phyloP scores from a whole-genome alignment of 1,140 invertebrate genomes.

The Scaptodrosophila lebanonensis region DNA sequence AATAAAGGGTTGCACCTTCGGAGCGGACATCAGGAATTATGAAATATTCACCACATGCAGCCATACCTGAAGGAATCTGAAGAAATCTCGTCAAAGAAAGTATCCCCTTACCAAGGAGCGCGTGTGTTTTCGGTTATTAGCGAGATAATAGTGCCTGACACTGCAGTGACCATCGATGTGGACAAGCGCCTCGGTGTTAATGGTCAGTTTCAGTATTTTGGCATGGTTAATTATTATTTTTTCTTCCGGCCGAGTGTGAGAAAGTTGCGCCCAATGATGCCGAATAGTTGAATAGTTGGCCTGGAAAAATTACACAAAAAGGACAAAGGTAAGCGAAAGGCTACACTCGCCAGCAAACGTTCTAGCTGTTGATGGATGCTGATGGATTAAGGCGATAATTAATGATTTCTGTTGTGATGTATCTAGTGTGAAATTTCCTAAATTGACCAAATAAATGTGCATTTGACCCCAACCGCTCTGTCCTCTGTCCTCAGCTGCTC shows the following conservation, averaged over 20 bases:
- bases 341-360: slow-evolving; percentile 10
- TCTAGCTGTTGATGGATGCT: slow-evolving; percentile 59
- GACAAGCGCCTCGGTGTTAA: slow-evolving; percentile 37
- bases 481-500: slow-evolving; percentile 3
- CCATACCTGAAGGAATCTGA: slow-evolving; percentile 34
- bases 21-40: slow-evolving; percentile 39
- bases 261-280: slow-evolving; percentile 47
- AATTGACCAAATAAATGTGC: slow-evolving; percentile 53
- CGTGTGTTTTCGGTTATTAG: slow-evolving; percentile 76
- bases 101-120: slow-evolving; percentile 66
- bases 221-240: slow-evolving; percentile 72
- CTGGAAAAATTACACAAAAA: slow-evolving; percentile 8
- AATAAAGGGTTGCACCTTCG: slow-evolving; percentile 58
- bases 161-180: slow-evolving; percentile 15
- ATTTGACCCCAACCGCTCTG: too few relatives aligned
- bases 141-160: slow-evolving; percentile 67
- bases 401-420: slow-evolving; percentile 49
- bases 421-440: slow-evolving; percentile 38
- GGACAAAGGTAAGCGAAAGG: slow-evolving; percentile 41
- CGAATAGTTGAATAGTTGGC: not conserved
- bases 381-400: slow-evolving; percentile 70
- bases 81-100: slow-evolving; percentile 47
- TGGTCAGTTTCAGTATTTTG: slow-evolving; percentile 75
- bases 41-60: slow-evolving; percentile 27
- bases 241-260: slow-evolving; percentile 54